Evolutionary conservation across 2,113 vertebrate genomes (phyloP).

Genomic region (Todiramphus chloris): DNA sequence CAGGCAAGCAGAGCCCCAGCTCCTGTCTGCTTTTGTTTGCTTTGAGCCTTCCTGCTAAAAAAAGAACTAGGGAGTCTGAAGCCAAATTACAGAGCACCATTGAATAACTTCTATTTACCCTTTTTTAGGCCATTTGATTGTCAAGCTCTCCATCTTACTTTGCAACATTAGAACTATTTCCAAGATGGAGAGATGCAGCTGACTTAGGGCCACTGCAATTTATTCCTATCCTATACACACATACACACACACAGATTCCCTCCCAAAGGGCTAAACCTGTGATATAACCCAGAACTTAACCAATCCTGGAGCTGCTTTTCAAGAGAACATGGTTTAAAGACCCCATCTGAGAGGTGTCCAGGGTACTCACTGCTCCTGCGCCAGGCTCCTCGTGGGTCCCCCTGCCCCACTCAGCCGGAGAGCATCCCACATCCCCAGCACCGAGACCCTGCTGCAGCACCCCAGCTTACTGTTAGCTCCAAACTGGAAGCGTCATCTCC

Average conservation of each 20-base stretch:
- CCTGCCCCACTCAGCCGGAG: neutral
- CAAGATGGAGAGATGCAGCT: accelerated
- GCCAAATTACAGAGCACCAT: neutral
- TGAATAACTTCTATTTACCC: neutral
- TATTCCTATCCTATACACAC: neutral
- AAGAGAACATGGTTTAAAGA: neutral
- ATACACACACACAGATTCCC: neutral
- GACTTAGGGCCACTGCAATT: neutral
- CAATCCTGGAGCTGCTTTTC: neutral
- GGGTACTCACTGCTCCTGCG: constrained; percentile 7
- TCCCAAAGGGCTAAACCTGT: neutral
- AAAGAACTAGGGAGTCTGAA: neutral
- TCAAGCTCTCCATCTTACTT: neutral
- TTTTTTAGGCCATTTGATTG: neutral
- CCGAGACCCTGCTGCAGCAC: neutral
- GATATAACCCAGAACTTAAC: neutral
- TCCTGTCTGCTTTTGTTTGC: neutral
- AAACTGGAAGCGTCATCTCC: constrained; percentile 38
- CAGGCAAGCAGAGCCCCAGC: constrained; percentile 17
- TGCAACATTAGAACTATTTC: neutral
- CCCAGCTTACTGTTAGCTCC: constrained; percentile 14
- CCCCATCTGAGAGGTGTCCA: neutral
- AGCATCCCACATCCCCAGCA: neutral
- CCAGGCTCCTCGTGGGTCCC: neutral
- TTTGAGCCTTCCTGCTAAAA: constrained; percentile 1